A percentile compares a stretch with the other conserved stretches of the same genome.
Conservation (phyloP, 2,113 vertebrate species). For the Sprattus sprattus region DNA sequence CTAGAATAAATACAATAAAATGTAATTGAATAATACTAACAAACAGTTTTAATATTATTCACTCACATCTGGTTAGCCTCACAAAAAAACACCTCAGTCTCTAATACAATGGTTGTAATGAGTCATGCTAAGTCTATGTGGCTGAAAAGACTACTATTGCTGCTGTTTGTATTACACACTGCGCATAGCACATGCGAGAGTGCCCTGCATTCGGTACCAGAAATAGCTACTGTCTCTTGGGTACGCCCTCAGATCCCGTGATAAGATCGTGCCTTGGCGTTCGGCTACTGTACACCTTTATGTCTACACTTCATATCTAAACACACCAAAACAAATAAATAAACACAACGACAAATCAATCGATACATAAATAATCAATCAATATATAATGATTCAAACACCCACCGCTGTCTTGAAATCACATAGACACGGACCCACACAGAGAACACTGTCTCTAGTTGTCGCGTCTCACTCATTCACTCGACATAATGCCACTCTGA, state of each 20-base stretch:
- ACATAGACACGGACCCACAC: no score
- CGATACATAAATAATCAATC: neutral
- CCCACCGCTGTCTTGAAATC: no score
- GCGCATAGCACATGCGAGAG: neutral
- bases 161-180: no score
- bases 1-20: neutral
- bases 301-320: neutral
- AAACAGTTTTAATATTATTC: neutral
- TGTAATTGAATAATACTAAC: neutral
- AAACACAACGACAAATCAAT: neutral
- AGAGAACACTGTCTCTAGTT: neutral
- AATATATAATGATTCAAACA: neutral
- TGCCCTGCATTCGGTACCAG: neutral
- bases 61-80: neutral
- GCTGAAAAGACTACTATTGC: neutral
- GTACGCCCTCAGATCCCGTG: neutral
- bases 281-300: neutral
- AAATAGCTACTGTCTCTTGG: neutral
- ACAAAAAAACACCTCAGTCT: no score
- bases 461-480: neutral
- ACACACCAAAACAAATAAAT: neutral
- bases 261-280: neutral
- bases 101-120: no score
- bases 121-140: neutral
- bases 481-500: neutral